Evolutionary conservation across 2,888 invertebrate species (phyloP), one percentile per base, ranked within the genome.

Genomic region (Oxyteleia sp.): DNA sequence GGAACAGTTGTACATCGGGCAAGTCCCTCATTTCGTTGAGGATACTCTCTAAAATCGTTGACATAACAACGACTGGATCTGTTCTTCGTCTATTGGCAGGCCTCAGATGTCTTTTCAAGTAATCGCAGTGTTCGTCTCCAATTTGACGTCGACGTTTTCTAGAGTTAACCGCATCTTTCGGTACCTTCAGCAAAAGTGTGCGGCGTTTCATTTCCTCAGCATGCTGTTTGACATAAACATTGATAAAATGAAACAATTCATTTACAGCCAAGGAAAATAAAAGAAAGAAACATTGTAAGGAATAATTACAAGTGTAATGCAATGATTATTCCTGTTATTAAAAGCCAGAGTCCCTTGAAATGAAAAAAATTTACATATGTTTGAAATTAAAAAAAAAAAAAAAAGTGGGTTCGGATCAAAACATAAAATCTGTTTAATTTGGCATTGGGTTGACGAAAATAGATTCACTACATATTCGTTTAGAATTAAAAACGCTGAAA

Each of bases 1-100:
- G 94, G 94, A 99, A 99, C 0, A 98, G 98, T 88, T 97, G 97
- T 10, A 98, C 98, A 91, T 99, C 98, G 0, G 98, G 98, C 92
- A 99, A 93, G 89, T 97, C 97, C 51, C 99, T 95, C 95, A 99
- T 96, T 91, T 99, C 98, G 90, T 98, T 98, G 8, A 99, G 94
- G 74, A 99, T 98, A 68, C 96, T 96, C 91, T 99, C 99, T 47
- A 99, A 94, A 85, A 99, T 96, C 0, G 98, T 97, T 0, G 98
- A 98, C 68, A 99, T 94, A 0, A 99, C 98, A 11, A 99, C 99
- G 0, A 99, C 96, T 0, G 99, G 99, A 94, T 99, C 99, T 0
- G 99, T 98, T 45, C 99, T 95, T 0, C 98, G 94, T 5, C 99
- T 94, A 91, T 99, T 98, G 0, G 98, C 97, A 0, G 98, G 97